These are phyloP conservation scores for Ramphastos sulfuratus DNA, from an alignment of 2,113 vertebrate genomes.

Conservation along the genomic window DNA sequence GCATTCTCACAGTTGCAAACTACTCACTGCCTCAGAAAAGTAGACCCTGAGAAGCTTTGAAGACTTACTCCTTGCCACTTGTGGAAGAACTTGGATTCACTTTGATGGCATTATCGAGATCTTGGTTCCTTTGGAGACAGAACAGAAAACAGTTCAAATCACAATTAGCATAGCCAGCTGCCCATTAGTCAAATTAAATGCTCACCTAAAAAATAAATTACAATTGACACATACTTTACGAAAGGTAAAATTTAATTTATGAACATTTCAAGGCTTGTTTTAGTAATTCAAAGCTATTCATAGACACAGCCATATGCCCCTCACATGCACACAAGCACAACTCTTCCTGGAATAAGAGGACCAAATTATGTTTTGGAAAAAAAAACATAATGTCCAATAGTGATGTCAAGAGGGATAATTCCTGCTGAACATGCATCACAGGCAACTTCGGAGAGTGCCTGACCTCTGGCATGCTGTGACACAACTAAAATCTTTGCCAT, in stretches of 20 bases:
- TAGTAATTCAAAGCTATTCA: background rate
- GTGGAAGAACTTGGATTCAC: background rate
- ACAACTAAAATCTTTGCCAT: background rate
- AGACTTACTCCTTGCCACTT: slow-evolving; percentile 30
- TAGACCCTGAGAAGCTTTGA: background rate
- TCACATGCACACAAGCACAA: background rate
- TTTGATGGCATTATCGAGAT: slow-evolving; percentile 1
- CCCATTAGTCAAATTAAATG: background rate
- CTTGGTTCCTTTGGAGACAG: slow-evolving; percentile 39
- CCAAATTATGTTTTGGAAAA: background rate
- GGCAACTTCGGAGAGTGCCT: background rate
- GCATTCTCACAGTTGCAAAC: background rate
- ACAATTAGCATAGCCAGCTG: background rate
- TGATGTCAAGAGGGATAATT: background rate
- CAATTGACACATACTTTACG: background rate
- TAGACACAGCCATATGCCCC: background rate
- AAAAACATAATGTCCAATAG: background rate
- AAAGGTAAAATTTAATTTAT: background rate
- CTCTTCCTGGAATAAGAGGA: background rate
- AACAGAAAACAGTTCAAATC: background rate
- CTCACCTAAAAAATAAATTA: background rate
- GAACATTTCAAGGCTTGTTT: background rate
- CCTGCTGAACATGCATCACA: background rate
- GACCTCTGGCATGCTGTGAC: background rate
- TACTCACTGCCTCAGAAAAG: slow-evolving; percentile 7